Evolutionary conservation across 2,113 vertebrate species (phyloP).

Genomic region (Centropristis striata): DNA sequence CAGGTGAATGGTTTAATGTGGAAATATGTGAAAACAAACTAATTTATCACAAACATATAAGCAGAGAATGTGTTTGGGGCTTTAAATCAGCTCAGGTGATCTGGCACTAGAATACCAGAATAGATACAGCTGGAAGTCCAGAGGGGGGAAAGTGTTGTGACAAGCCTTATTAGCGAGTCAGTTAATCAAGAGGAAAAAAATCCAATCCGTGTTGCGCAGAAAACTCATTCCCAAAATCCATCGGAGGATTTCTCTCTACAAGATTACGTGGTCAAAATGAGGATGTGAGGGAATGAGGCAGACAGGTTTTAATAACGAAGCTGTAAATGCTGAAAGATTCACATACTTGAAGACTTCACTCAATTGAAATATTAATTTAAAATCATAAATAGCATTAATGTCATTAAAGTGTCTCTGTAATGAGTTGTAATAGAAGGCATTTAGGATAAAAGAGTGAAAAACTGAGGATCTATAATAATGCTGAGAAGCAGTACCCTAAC

Average conservation of each 20-base stretch:
- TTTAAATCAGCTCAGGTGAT: conserved; percentile 38
- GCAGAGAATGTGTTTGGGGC: neutral
- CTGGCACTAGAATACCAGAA: neutral
- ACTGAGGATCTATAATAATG: neutral
- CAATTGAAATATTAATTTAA: conserved; percentile 19
- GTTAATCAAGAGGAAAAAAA: conserved; percentile 53
- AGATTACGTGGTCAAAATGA: conserved; percentile 44
- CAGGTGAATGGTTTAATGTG: conserved; percentile 28
- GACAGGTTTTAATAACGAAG: conserved; percentile 34
- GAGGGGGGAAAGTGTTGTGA: conserved; percentile 49
- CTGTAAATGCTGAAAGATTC: neutral
- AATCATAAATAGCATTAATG: neutral
- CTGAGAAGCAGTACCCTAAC: neutral
- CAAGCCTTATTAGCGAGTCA: conserved; percentile 44
- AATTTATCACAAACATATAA: conserved; percentile 34
- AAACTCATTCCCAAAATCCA: conserved; percentile 45
- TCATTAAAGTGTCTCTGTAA: neutral
- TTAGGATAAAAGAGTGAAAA: neutral
- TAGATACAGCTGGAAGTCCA: conserved; percentile 14
- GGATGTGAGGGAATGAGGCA: conserved; percentile 20
- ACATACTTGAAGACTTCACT: conserved; percentile 8
- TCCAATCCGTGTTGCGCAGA: conserved; percentile 11
- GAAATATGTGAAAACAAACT: conserved; percentile 21
- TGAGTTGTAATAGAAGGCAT: neutral
- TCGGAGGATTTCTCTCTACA: conserved; percentile 41